Evolutionary conservation across 2,113 vertebrate species (phyloP), one percentile per base, ranked within the genome.

Genomic region (Salvelinus alpinus): DNA sequence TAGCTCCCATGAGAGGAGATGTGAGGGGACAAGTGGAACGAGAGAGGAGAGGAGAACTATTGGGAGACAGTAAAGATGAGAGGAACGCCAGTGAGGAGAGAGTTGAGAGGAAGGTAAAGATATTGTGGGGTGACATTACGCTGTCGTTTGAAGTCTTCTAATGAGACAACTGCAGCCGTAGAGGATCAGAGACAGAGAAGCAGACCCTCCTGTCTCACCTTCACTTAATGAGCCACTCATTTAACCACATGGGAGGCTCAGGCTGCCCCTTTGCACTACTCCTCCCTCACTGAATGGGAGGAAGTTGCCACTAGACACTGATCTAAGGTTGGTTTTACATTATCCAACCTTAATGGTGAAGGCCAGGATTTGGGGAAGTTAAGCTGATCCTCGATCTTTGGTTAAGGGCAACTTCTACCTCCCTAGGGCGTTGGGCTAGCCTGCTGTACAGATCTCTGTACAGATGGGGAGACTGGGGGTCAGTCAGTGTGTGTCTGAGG

Each of bases 1-100:
- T 67, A 57, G 27, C 72, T 62, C 59, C 16, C 59, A 13, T 54
- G 51, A 18, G 59, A 62, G 59, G n/a, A n/a, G 75, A 77, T 73
- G 48, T 44, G 29, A n/a, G 29, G 5, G 7, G 31, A 44, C 38
- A 44, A 70, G 68, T 34, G 68, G 18, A 70, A 47, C 20, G 64
- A 75, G 31, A 64, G 64, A 80, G 68, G 18, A 22, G 2, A n/a
- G 16, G 34, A 60, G 59, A n/a, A n/a, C 4, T n/a, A 77, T 25
- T 5, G 59, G 47, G 24, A 66, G 18, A 62, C 20, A 20, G 54
- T 18, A 27, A 70, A 24, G n/a, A n/a, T 22, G 25, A 64, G 5
- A 70, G 29, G 64, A 65, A 54, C 48, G 16, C 48, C 14, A 54
- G 4, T 18, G n/a, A 22, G 7, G 79, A 77, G 75, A 75, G 22